Evolutionary conservation across 1,140 invertebrate species (phyloP).

Genomic region (Pollicipes pollicipes): DNA sequence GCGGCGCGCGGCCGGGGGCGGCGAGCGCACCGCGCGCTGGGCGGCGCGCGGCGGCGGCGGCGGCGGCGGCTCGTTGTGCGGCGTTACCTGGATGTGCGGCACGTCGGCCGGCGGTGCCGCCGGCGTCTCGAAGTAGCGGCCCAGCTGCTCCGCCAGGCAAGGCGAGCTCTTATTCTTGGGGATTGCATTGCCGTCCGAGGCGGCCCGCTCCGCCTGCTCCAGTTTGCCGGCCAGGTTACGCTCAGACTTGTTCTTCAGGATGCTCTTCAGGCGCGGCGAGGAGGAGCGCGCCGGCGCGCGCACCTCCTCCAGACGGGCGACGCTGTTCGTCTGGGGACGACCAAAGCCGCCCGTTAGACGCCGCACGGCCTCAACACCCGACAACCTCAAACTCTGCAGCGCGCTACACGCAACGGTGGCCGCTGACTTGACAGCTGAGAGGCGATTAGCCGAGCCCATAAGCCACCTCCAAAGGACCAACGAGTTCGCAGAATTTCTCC

Average conservation of each 20-base stretch:
- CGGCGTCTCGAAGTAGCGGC: neutral
- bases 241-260: neutral
- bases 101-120: neutral
- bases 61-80: neutral
- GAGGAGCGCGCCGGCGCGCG: constrained; percentile 37
- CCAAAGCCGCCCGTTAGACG: no score
- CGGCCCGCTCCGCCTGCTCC: neutral
- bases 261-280: neutral
- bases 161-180: neutral
- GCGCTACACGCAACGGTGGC: no score
- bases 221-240: neutral
- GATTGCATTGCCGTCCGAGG: neutral
- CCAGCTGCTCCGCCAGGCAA: neutral
- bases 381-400: no score
- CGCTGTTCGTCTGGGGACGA: constrained; percentile 27
- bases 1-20: no score
- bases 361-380: no score
- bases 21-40: neutral
- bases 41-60: no score
- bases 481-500: no score
- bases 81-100: neutral
- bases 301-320: constrained; percentile 61
- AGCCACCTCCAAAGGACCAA: no score
- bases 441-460: no score
- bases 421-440: no score